phyloP scores from a whole-genome alignment of 2,888 invertebrate genomes.

The Cyaniris semiargus region DNA sequence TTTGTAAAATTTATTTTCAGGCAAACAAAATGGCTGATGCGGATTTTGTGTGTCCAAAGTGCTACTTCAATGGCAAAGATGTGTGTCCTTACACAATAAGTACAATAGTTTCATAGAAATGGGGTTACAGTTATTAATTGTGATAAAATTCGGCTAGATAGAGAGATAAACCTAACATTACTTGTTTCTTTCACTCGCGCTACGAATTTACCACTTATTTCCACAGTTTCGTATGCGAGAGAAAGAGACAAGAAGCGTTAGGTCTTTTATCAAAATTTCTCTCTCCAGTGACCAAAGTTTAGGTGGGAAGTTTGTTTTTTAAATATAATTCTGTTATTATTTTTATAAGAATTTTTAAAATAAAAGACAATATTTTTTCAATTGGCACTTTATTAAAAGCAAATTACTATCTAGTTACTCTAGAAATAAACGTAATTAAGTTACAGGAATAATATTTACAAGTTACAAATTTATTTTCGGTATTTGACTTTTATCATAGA shows the following conservation, averaged over 20 bases:
- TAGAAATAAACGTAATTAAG: neutral
- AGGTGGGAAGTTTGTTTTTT: neutral
- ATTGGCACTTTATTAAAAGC: slow-evolving; percentile 24
- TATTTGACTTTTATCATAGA: neutral
- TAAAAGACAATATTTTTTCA: slow-evolving; percentile 3
- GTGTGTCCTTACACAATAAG: slow-evolving; percentile 50
- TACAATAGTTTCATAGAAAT: slow-evolving; percentile 5
- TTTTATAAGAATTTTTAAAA: slow-evolving; percentile 1
- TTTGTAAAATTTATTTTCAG: slow-evolving; percentile 62
- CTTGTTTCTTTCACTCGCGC: no score
- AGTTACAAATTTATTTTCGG: neutral
- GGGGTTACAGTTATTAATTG: neutral
- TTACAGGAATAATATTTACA: slow-evolving; percentile 15
- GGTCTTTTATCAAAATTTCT: no score
- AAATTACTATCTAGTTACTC: neutral
- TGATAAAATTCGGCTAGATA: neutral
- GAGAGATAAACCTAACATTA: neutral
- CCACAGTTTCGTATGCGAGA: no score
- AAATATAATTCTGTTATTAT: neutral
- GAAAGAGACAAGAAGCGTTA: no score
- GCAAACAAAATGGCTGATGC: slow-evolving; percentile 84
- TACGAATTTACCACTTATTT: no score
- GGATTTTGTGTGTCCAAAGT: slow-evolving; percentile 84
- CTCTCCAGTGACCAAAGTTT: no score
- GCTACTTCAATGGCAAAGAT: slow-evolving; percentile 76